Evolutionary conservation across 2,797 vertebrate species (phyloP).

Genomic region (Danio aesculapii): DNA sequence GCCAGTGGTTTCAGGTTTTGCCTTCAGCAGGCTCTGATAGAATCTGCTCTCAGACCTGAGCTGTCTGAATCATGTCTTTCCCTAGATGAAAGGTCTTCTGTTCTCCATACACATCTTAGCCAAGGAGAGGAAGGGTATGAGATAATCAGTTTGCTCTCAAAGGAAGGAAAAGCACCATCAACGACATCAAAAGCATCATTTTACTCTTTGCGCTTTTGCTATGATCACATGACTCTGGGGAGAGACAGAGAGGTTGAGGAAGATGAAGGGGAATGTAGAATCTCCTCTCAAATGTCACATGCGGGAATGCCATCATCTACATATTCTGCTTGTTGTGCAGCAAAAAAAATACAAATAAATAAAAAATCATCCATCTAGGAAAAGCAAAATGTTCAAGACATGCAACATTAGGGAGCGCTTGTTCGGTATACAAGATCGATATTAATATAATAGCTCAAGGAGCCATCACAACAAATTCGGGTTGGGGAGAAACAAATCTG

Average conservation of each 20-base stretch:
- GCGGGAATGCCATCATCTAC: slow-evolving; percentile 8
- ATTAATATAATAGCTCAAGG: not conserved
- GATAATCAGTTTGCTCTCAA: slow-evolving; percentile 27
- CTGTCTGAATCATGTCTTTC: slow-evolving; percentile 24
- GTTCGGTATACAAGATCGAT: slow-evolving; percentile 1
- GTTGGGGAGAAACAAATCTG: slow-evolving; percentile 5
- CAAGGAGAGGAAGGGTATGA: not conserved
- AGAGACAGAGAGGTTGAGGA: slow-evolving; percentile 3
- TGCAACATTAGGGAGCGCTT: slow-evolving; percentile 2
- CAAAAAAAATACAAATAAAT: no score
- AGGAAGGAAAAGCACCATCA: slow-evolving; percentile 25
- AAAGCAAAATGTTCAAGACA: not conserved
- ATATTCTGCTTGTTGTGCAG: slow-evolving; percentile 17
- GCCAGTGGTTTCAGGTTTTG: slow-evolving; percentile 12
- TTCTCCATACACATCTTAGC: slow-evolving; percentile 18
- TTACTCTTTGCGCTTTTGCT: slow-evolving; percentile 28
- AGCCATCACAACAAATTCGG: not conserved
- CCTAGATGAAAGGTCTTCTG: slow-evolving; percentile 28
- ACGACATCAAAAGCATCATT: slow-evolving; percentile 37
- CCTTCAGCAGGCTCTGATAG: slow-evolving; percentile 22
- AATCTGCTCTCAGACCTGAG: slow-evolving; percentile 15
- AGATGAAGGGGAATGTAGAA: slow-evolving; percentile 26
- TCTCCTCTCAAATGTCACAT: slow-evolving; percentile 22
- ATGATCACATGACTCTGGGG: slow-evolving; percentile 21
- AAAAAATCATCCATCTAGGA: slow-evolving; percentile 4